Conservation (phyloP, 2,113 vertebrate genomes). For the Nibea albiflora region DNA sequence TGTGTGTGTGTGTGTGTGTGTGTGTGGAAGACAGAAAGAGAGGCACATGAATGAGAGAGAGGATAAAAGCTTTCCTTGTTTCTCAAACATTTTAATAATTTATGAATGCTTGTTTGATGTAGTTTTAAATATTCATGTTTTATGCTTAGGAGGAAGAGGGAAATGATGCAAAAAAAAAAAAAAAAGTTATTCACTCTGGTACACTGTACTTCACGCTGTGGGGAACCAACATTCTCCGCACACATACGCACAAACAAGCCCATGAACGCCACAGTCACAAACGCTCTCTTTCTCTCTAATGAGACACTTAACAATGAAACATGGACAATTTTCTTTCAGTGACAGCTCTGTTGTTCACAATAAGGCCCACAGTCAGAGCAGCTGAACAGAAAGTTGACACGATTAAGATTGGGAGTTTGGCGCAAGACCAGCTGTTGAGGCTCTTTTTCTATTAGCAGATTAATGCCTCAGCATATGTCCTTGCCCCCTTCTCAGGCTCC, state of each 20-base stretch:
- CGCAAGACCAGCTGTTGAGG: slow-evolving; percentile 65
- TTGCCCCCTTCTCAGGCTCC: slow-evolving; percentile 39
- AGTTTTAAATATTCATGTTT: slow-evolving; percentile 84
- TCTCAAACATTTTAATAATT: slow-evolving; percentile 82
- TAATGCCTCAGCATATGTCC: slow-evolving; percentile 65
- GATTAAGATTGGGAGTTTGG: slow-evolving; percentile 65
- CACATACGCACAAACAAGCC: slow-evolving; percentile 46
- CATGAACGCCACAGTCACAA: slow-evolving; percentile 23
- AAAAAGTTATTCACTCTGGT: slow-evolving; percentile 61
- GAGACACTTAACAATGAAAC: slow-evolving; percentile 64
- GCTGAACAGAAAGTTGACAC: slow-evolving; percentile 70
- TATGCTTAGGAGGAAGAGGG: slow-evolving; percentile 78
- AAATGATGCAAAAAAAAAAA: slow-evolving; percentile 71
- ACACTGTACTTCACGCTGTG: slow-evolving; percentile 43
- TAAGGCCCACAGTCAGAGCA: slow-evolving; percentile 53
- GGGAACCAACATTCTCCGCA: slow-evolving; percentile 18
- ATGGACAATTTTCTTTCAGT: slow-evolving; percentile 49
- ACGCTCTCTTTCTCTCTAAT: slow-evolving; percentile 45
- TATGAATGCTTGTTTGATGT: slow-evolving; percentile 84
- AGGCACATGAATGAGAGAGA: slow-evolving; percentile 59
- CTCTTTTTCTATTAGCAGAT: slow-evolving; percentile 68
- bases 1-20: slow-evolving; percentile 21
- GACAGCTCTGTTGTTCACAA: slow-evolving; percentile 64
- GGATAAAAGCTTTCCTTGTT: slow-evolving; percentile 82
- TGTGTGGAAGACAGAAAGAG: slow-evolving; percentile 10